These are phyloP conservation scores for Dromococcyx pavoninus DNA, from an alignment of 2,797 vertebrate genomes.

Conservation along the genomic window DNA sequence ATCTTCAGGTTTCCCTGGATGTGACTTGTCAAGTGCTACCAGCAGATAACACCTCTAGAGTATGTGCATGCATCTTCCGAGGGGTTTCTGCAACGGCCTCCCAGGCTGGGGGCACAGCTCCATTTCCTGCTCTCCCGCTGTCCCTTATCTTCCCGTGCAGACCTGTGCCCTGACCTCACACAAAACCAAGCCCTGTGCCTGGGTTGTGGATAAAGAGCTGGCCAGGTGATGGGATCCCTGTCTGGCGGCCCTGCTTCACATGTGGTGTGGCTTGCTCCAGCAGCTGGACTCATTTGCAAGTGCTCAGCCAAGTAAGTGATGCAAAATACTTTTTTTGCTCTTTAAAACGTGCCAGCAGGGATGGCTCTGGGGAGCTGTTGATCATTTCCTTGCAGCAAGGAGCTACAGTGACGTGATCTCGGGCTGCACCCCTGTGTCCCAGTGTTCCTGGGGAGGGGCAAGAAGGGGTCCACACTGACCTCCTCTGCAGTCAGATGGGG, in stretches of 20 bases:
- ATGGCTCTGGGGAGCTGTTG: fast-evolving
- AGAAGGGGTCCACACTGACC: neutral
- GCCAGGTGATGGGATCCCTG: neutral
- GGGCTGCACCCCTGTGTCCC: fast-evolving
- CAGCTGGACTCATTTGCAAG: neutral
- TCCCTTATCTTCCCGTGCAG: constrained; percentile 37
- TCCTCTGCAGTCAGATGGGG: fast-evolving
- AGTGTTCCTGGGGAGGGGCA: neutral
- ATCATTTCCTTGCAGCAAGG: neutral
- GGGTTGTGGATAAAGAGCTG: neutral
- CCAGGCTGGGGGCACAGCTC: neutral
- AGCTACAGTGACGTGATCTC: neutral
- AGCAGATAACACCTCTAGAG: constrained; percentile 2
- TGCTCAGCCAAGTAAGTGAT: neutral
- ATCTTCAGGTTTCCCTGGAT: neutral
- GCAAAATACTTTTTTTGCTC: neutral
- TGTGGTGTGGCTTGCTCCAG: fast-evolving
- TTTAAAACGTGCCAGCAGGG: neutral
- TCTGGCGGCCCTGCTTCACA: fast-evolving
- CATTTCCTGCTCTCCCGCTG: fast-evolving
- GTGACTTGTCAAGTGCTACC: neutral
- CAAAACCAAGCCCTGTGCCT: neutral
- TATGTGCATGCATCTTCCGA: neutral
- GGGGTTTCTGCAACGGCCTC: neutral
- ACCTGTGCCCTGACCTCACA: neutral